phyloP scores from a whole-genome alignment of 2,113 vertebrate species.

The Clupea harengus region DNA sequence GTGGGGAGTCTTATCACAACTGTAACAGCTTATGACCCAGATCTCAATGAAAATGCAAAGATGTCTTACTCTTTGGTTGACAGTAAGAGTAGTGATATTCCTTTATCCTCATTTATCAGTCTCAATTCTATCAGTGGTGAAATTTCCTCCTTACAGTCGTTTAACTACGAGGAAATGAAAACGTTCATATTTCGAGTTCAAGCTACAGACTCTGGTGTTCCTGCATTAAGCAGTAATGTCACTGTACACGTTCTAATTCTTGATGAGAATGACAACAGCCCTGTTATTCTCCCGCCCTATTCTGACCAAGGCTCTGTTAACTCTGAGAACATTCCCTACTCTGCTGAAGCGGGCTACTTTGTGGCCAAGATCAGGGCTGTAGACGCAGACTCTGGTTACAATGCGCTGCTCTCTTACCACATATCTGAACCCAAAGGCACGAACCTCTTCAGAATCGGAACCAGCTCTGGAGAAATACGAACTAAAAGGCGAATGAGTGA shows the following conservation, averaged over 20 bases:
- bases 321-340: conserved; percentile 43
- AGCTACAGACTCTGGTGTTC: conserved; percentile 56
- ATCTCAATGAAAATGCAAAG: conserved; percentile 63
- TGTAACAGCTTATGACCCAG: conserved; percentile 32
- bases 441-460: conserved; percentile 42
- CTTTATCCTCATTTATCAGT: conserved; percentile 66
- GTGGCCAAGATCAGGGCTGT: conserved; percentile 60
- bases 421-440: conserved; percentile 39
- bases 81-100: conserved; percentile 52
- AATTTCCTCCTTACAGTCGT: conserved; percentile 49
- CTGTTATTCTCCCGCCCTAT: conserved; percentile 46
- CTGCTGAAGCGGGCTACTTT: conserved; percentile 50
- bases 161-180: conserved; percentile 61
- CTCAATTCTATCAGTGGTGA: conserved; percentile 63
- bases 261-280: conserved; percentile 37
- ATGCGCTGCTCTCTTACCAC: conserved; percentile 44
- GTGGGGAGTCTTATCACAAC: conserved; percentile 36
- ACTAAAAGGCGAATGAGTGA: conserved; percentile 44
- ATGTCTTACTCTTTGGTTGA: conserved; percentile 71
- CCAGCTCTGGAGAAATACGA: conserved; percentile 37
- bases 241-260: conserved; percentile 27
- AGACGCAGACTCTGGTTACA: conserved; percentile 56
- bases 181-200: conserved; percentile 59
- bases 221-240: conserved; percentile 32
- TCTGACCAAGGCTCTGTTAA: conserved; percentile 59